Evolutionary conservation across 2,797 vertebrate species (phyloP).

Genomic region (Siniperca undulata): DNA sequence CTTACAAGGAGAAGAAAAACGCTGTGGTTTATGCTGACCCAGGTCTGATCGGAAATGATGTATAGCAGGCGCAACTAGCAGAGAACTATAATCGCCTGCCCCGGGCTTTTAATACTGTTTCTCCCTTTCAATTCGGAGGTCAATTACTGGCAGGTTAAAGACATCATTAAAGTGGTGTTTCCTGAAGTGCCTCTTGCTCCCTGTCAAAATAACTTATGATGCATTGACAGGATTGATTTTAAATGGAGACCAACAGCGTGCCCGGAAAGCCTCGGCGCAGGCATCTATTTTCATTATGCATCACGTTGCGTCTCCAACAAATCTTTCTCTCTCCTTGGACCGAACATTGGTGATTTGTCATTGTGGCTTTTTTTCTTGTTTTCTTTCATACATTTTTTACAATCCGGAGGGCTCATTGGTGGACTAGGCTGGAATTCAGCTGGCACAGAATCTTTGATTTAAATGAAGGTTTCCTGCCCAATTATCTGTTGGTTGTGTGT

Average conservation of each 20-base stretch:
- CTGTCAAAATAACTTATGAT: constrained; percentile 87
- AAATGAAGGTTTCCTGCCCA: constrained; percentile 72
- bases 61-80: constrained; percentile 74
- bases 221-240: constrained; percentile 84
- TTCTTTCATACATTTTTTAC: constrained; percentile 77
- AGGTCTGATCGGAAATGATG: constrained; percentile 85
- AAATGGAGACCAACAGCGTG: constrained; percentile 77
- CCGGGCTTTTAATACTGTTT: constrained; percentile 79
- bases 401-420: constrained; percentile 69
- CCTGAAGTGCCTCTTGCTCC: constrained; percentile 83
- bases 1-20: constrained; percentile 63
- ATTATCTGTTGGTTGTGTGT: constrained; percentile 65
- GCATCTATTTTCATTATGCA: constrained; percentile 84
- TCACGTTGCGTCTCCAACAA: constrained; percentile 73
- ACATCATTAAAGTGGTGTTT: constrained; percentile 86
- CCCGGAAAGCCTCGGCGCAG: constrained; percentile 71
- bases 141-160: constrained; percentile 87
- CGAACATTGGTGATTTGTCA: constrained; percentile 79
- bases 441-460: constrained; percentile 71
- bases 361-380: constrained; percentile 65
- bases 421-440: constrained; percentile 75
- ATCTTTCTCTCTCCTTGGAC: constrained; percentile 78
- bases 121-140: constrained; percentile 81
- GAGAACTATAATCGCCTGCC: constrained; percentile 81
- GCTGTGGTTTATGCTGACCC: constrained; percentile 79